phyloP scores from a whole-genome alignment of 1,140 invertebrate species.

The Orchestia grillus region DNA sequence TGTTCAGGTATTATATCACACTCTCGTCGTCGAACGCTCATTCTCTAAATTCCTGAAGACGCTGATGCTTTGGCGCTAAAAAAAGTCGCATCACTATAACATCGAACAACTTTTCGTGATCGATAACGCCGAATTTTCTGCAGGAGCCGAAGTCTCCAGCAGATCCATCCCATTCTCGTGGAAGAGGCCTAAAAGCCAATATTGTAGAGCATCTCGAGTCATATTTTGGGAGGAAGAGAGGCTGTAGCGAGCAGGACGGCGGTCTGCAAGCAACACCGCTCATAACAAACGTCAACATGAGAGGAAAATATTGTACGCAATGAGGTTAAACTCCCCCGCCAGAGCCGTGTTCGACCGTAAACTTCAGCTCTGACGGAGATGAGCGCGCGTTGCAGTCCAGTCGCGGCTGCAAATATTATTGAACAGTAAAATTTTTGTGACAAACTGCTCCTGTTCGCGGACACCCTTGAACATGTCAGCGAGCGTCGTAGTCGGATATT shows the following conservation, averaged over 20 bases:
- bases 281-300: constrained; percentile 52
- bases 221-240: background rate
- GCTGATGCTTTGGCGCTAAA: background rate
- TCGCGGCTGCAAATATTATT: background rate
- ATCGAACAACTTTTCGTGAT: background rate
- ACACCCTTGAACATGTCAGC: background rate
- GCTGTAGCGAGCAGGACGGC: background rate
- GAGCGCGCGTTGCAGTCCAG: background rate
- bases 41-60: too few species aligned
- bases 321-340: constrained; percentile 5
- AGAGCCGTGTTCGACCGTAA: background rate
- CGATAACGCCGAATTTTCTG: background rate
- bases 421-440: background rate
- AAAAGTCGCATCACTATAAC: background rate
- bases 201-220: background rate
- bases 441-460: background rate
- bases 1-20: too few species aligned
- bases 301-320: background rate
- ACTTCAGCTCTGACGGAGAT: background rate
- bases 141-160: background rate
- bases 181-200: background rate
- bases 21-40: too few species aligned
- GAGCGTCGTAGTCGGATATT: background rate
- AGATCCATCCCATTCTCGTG: background rate
- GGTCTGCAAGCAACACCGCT: constrained; percentile 5